phyloP scores from a whole-genome alignment of 2,113 vertebrate species.

The Lepus americanus region DNA sequence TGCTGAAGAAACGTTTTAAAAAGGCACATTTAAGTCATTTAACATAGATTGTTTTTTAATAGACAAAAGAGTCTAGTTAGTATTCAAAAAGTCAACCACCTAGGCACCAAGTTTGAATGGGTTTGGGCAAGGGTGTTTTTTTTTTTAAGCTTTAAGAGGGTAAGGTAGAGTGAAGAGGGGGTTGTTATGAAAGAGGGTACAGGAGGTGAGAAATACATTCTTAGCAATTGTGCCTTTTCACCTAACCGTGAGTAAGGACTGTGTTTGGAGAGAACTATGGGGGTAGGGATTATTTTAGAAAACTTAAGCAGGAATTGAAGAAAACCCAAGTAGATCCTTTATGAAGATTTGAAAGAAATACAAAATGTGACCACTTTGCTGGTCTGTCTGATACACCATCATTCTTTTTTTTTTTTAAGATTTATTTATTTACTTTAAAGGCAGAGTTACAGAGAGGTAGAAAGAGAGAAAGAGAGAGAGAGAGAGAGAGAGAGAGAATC shows the following conservation, averaged over 20 bases:
- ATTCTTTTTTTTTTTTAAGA: background rate
- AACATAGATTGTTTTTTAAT: background rate
- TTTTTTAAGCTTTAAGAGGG: background rate
- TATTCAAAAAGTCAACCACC: background rate
- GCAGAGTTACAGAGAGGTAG: too few relatives aligned
- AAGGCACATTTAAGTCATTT: background rate
- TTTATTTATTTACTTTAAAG: too few relatives aligned
- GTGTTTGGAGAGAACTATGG: background rate
- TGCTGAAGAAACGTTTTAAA: background rate
- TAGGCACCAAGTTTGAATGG: background rate
- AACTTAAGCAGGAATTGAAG: background rate
- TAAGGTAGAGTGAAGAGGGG: background rate
- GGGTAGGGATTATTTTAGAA: background rate
- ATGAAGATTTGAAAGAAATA: constrained; percentile 40
- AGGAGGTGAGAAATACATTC: background rate
- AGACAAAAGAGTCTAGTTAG: background rate
- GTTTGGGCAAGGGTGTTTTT: fast-evolving
- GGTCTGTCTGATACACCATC: background rate
- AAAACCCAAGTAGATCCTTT: background rate
- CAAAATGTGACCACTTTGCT: background rate
- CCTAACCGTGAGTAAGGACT: background rate
- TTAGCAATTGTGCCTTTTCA: background rate
- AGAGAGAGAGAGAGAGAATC: too few relatives aligned
- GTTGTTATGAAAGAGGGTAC: fast-evolving
- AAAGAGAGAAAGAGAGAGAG: too few relatives aligned